These are phyloP conservation scores for Sinocyclocheilus grahami DNA, from an alignment of 2,113 vertebrate species.

Conservation along the genomic window DNA sequence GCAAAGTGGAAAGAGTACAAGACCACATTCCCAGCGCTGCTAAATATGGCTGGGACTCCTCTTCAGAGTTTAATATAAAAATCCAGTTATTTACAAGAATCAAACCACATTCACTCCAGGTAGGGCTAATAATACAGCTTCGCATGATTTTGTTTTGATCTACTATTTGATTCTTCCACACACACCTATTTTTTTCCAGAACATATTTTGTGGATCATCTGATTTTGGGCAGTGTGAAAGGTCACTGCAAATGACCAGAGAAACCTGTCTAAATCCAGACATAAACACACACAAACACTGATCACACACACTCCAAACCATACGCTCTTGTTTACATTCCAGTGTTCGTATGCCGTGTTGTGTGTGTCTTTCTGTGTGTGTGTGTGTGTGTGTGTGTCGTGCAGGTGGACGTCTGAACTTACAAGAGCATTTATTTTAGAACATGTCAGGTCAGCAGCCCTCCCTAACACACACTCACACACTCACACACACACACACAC, in stretches of 20 bases:
- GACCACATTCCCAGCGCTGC: too few relatives aligned
- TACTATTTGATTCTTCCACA: neutral
- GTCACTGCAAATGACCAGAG: constrained; percentile 26
- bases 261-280: constrained; percentile 29
- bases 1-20: too few relatives aligned
- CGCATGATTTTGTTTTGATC: neutral
- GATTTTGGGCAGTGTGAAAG: constrained; percentile 16
- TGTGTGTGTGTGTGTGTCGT: constrained; percentile 35
- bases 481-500: constrained; percentile 10
- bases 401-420: constrained; percentile 56
- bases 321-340: constrained; percentile 38
- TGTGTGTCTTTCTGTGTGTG: constrained; percentile 3
- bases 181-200: neutral
- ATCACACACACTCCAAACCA: constrained; percentile 12
- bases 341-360: neutral
- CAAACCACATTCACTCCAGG: neutral
- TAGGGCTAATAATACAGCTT: neutral
- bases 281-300: constrained; percentile 42
- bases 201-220: neutral
- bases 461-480: neutral
- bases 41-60: too few relatives aligned
- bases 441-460: constrained; percentile 34
- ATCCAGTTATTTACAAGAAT: neutral
- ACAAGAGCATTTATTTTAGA: constrained; percentile 46
- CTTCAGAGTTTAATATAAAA: too few relatives aligned